phyloP scores from a whole-genome alignment of 2,797 vertebrate species.

The Enteromius mattozi region DNA sequence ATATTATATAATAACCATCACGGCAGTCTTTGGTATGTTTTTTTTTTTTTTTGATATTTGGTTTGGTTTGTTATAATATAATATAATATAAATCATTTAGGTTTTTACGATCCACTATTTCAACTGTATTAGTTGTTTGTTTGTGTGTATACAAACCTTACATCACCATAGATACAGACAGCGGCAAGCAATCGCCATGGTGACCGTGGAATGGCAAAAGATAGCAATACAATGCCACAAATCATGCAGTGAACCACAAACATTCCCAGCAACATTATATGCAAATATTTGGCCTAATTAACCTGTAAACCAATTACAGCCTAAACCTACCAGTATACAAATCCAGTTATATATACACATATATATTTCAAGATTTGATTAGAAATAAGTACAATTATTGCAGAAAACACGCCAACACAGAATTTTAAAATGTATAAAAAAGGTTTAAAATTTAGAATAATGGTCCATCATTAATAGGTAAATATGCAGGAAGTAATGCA shows the following conservation, averaged over 20 bases:
- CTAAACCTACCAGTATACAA: not conserved
- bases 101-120: not conserved
- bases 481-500: too few relatives aligned
- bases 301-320: not conserved
- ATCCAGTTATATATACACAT: not conserved
- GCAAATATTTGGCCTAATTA: not conserved
- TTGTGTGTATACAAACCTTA: slow-evolving; percentile 49
- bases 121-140: slow-evolving; percentile 3
- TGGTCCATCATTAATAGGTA: too few relatives aligned
- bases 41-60: too few relatives aligned
- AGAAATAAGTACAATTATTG: not conserved
- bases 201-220: slow-evolving; percentile 63
- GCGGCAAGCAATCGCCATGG: slow-evolving; percentile 57
- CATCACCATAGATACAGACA: slow-evolving; percentile 51
- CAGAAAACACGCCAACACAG: not conserved
- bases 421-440: not conserved
- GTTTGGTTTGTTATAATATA: not conserved
- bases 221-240: slow-evolving; percentile 54
- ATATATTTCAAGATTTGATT: not conserved
- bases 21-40: too few relatives aligned
- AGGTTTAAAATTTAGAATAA: not conserved
- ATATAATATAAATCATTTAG: not conserved
- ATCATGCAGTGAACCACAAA: slow-evolving; percentile 62
- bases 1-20: not conserved
- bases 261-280: not conserved